phyloP scores from a whole-genome alignment of 2,113 vertebrate species.

The Eubucco bourcierii region DNA sequence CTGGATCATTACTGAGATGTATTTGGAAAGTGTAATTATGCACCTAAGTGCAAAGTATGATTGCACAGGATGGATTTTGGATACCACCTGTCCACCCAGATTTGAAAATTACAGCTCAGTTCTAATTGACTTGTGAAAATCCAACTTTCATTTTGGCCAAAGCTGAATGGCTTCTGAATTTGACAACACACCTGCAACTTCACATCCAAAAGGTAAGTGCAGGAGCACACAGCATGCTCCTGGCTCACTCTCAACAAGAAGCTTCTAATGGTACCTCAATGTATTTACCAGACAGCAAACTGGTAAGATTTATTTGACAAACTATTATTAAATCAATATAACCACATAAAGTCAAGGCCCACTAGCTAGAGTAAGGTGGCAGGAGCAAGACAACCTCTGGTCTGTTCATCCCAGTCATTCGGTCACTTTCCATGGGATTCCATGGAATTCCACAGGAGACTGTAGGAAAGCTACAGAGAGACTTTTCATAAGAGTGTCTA shows the following conservation, averaged over 20 bases:
- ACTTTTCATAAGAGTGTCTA: too few relatives aligned
- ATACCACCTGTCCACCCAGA: not conserved
- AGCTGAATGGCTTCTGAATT: not conserved
- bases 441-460: too few relatives aligned
- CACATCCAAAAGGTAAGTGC: not conserved
- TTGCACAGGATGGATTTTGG: not conserved
- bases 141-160: not conserved
- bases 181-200: not conserved
- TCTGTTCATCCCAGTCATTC: not conserved
- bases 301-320: not conserved
- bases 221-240: not conserved
- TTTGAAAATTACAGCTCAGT: slow-evolving; percentile 1
- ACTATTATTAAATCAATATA: not conserved
- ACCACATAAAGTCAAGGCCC: not conserved
- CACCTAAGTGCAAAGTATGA: not conserved
- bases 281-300: not conserved
- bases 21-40: not conserved
- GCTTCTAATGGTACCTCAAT: not conserved
- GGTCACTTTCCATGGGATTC: not conserved
- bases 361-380: not conserved
- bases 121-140: not conserved
- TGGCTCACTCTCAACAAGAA: not conserved
- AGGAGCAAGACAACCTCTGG: not conserved
- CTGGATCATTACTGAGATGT: not conserved
- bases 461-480: too few relatives aligned